phyloP scores from a whole-genome alignment of 64 coral and sea anemone genomes.

The Pachyseris speciosa region DNA sequence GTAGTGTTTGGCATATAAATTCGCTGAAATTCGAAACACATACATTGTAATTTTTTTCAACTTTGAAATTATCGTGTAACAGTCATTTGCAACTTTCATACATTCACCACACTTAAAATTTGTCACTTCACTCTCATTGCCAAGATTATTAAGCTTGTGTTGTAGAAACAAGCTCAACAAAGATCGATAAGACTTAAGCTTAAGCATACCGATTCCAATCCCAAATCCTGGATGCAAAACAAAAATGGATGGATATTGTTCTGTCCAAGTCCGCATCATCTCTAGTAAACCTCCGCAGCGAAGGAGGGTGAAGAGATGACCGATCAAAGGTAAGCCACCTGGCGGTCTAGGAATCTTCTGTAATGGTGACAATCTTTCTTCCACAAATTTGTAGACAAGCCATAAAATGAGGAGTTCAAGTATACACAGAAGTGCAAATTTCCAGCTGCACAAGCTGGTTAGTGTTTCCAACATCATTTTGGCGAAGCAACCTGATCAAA shows the following conservation, averaged over 20 bases:
- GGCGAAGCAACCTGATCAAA: not conserved
- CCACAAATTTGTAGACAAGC: conserved; percentile 43
- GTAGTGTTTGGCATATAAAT: no score
- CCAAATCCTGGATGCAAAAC: conserved; percentile 31
- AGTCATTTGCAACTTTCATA: no score
- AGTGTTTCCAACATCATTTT: conserved; percentile 11
- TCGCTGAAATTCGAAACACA: no score
- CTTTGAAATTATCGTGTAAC: no score
- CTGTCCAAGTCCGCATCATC: conserved; percentile 14
- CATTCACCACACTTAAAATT: no score
- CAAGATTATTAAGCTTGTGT: not conserved
- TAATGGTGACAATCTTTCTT: conserved; percentile 59
- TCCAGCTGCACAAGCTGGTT: not conserved
- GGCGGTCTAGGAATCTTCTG: conserved; percentile 53
- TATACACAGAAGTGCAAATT: not conserved
- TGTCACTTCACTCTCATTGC: no score
- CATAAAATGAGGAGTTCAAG: not conserved
- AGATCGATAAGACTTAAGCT: no score
- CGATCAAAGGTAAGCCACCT: conserved; percentile 43
- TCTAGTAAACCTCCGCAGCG: not conserved
- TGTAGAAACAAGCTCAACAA: no score
- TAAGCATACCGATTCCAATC: conserved; percentile 22
- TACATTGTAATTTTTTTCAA: no score
- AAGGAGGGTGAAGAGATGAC: conserved; percentile 35
- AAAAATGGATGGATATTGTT: conserved; percentile 45